phyloP scores from a whole-genome alignment of 2,113 vertebrate species.

The Mustelus asterias region DNA sequence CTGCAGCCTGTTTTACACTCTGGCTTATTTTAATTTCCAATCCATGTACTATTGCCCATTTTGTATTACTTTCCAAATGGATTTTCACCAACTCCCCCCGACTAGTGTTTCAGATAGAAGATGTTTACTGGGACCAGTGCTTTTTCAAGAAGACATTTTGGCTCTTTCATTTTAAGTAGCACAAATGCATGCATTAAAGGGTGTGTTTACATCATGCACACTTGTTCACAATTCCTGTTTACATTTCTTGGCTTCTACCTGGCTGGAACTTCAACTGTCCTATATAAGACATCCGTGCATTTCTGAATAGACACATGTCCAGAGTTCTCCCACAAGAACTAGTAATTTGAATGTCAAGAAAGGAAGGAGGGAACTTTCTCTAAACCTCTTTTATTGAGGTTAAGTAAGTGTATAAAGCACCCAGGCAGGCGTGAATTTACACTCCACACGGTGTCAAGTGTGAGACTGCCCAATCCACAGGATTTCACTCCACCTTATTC shows the following conservation, averaged over 20 bases:
- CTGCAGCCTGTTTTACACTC: not conserved
- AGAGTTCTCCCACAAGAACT: not conserved
- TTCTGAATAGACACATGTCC: not conserved
- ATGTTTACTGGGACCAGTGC: not conserved
- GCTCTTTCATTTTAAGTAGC: not conserved
- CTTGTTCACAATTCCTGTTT: not conserved
- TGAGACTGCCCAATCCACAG: not conserved
- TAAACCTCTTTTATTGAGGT: not conserved
- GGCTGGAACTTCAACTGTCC: not conserved
- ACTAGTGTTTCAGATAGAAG: not conserved
- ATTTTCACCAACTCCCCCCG: not conserved
- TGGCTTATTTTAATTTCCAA: not conserved
- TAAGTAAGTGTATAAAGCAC: not conserved
- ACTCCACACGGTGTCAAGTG: not conserved
- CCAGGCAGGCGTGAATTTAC: not conserved
- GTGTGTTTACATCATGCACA: not conserved
- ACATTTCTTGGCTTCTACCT: not conserved
- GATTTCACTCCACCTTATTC: not conserved
- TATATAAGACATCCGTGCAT: not conserved
- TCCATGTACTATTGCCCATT: not conserved
- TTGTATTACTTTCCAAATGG: not conserved
- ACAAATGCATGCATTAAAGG: not conserved
- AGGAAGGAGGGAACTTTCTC: not conserved
- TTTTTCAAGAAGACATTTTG: not conserved
- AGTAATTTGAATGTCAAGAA: not conserved